Conservation (phyloP, 2,113 vertebrate species). For the Anthoscopus minutus region DNA sequence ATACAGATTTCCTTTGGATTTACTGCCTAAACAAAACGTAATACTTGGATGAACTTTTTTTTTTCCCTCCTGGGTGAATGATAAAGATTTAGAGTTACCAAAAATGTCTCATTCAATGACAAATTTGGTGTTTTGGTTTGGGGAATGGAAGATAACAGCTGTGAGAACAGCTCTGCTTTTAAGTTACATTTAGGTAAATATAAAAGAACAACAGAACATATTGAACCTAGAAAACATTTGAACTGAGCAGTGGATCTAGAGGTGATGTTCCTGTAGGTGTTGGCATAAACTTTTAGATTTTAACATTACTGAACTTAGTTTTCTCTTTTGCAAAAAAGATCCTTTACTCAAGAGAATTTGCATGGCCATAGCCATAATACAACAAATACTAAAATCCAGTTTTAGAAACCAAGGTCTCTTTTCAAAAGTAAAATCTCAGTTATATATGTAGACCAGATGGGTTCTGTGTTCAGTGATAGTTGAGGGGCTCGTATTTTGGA, state of each 20-base stretch:
- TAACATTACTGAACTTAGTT: not conserved
- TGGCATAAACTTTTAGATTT: not conserved
- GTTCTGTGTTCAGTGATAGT: not conserved
- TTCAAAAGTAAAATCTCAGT: not conserved
- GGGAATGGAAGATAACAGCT: not conserved
- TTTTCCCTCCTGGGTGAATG: accelerated
- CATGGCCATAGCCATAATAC: not conserved
- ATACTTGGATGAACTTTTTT: not conserved
- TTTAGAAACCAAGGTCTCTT: not conserved
- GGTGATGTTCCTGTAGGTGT: not conserved
- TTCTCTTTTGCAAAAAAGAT: not conserved
- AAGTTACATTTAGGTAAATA: not conserved
- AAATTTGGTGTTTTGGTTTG: not conserved
- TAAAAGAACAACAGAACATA: not conserved
- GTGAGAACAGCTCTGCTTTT: not conserved
- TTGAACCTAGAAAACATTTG: not conserved
- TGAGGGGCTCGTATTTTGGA: not conserved
- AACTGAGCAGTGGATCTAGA: not conserved
- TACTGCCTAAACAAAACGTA: not conserved
- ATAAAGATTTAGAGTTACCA: not conserved
- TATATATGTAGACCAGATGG: not conserved
- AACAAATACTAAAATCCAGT: not conserved
- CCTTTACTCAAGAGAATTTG: not conserved
- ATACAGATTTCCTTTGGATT: not conserved
- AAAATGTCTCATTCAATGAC: not conserved